phyloP scores from a whole-genome alignment of 2,888 invertebrate genomes.

The Heliconius hortense region DNA sequence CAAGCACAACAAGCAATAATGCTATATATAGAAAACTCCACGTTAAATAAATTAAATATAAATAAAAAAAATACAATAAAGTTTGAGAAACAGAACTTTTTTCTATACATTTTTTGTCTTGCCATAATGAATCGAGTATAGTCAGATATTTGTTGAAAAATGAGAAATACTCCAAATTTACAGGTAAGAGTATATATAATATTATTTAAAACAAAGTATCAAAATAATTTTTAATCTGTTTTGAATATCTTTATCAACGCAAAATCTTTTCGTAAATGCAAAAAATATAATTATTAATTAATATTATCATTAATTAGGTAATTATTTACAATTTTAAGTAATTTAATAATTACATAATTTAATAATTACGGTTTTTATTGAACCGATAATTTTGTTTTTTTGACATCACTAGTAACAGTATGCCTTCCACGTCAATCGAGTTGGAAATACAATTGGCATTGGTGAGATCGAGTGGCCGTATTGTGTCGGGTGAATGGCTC shows the following conservation, averaged over 20 bases:
- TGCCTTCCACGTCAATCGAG: conserved; percentile 83
- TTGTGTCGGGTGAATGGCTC: conserved; percentile 67
- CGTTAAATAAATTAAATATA: no score
- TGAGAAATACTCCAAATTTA: not conserved
- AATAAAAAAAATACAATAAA: no score
- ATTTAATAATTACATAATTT: conserved; percentile 13
- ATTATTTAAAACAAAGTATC: no score
- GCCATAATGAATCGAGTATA: no score
- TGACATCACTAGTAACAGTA: conserved; percentile 66
- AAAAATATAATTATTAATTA: not conserved
- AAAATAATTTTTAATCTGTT: not conserved
- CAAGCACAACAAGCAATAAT: no score
- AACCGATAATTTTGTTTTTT: conserved; percentile 17
- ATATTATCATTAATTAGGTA: not conserved
- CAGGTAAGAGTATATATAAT: no score
- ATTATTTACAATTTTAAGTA: not conserved
- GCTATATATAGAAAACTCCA: no score
- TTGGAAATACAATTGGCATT: conserved; percentile 72
- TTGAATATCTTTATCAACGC: not conserved
- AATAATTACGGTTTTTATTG: not conserved
- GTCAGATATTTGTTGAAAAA: not conserved
- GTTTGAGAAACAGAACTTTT: no score
- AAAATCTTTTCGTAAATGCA: not conserved
- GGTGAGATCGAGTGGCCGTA: conserved; percentile 51
- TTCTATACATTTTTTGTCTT: no score